phyloP scores from a whole-genome alignment of 2,797 vertebrate species.

The Xenentodon cancila region DNA sequence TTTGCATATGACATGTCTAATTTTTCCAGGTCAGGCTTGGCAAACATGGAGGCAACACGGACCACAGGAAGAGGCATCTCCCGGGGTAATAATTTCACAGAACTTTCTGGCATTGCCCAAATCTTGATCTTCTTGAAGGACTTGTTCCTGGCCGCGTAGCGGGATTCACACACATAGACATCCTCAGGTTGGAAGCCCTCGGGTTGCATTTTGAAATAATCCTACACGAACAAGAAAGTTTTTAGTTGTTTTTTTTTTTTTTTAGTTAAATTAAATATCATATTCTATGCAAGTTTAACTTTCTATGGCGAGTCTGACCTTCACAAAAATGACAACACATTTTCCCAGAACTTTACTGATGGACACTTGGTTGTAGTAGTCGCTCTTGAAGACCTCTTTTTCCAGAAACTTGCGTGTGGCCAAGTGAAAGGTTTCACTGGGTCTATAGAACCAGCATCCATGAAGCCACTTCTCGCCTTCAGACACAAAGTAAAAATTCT shows the following conservation, averaged over 20 bases:
- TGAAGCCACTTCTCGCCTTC: constrained; percentile 96
- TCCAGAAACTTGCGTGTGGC: constrained; percentile 97
- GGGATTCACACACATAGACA: constrained; percentile 95
- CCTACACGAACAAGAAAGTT: constrained; percentile 75
- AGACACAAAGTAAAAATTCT: constrained; percentile 16
- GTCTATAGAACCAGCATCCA: constrained; percentile 98
- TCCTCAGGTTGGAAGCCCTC: constrained; percentile 92
- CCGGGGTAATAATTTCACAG: constrained; percentile 86
- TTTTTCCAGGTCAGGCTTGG: constrained; percentile 90
- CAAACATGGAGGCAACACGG: constrained; percentile 95
- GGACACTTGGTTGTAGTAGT: constrained; percentile 93
- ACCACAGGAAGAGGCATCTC: constrained; percentile 93
- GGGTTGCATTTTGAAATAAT: constrained; percentile 96
- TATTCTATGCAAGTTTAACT: neutral
- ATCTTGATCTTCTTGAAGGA: constrained; percentile 98
- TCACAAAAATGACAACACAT: constrained; percentile 97
- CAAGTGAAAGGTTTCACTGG: constrained; percentile 96
- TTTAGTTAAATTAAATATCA: neutral
- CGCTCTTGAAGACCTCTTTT: constrained; percentile 98
- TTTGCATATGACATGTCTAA: constrained; percentile 81
- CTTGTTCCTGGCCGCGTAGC: constrained; percentile 92
- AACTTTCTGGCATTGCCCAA: constrained; percentile 91
- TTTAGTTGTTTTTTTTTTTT: neutral
- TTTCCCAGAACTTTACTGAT: constrained; percentile 95
- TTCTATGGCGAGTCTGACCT: constrained; percentile 78